Percentiles rank a stretch among this genome's conserved stretches.
Conservation (phyloP, 1,140 invertebrate species). For the Drosophila fuyamai region DNA sequence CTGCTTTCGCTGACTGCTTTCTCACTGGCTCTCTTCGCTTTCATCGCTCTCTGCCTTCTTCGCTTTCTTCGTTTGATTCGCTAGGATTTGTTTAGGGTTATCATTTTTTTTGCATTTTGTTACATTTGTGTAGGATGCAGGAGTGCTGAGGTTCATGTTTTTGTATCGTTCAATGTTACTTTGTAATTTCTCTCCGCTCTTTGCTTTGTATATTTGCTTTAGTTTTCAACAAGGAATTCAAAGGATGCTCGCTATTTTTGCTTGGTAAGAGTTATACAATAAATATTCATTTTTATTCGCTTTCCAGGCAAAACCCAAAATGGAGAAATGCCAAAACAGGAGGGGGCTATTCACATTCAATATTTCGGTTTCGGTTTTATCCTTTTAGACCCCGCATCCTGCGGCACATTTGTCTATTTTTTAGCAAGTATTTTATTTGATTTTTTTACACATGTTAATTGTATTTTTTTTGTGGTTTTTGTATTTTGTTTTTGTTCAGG, state of each 20-base stretch:
- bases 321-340: slow-evolving; percentile 43
- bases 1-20: slow-evolving; percentile 46
- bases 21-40: slow-evolving; percentile 42
- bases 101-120: slow-evolving; percentile 52
- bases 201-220: slow-evolving; percentile 79
- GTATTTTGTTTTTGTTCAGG: slow-evolving; percentile 69
- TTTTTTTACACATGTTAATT: slow-evolving; percentile 48
- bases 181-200: slow-evolving; percentile 76
- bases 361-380: not conserved
- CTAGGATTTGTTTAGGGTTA: slow-evolving; percentile 74
- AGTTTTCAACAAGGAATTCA: slow-evolving; percentile 79
- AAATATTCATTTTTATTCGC: slow-evolving; percentile 54
- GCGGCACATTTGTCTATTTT: slow-evolving; percentile 69
- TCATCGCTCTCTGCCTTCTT: slow-evolving; percentile 30
- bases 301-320: slow-evolving; percentile 62
- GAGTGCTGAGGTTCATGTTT: slow-evolving; percentile 84
- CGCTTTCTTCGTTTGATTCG: slow-evolving; percentile 51
- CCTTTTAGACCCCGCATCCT: slow-evolving; percentile 4
- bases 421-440: slow-evolving; percentile 63
- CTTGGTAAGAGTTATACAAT: slow-evolving; percentile 66
- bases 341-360: not conserved
- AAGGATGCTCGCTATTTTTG: slow-evolving; percentile 54
- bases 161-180: slow-evolving; percentile 83
- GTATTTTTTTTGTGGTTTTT: slow-evolving; percentile 49
- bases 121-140: slow-evolving; percentile 84